These are phyloP conservation scores for Malurus splendens DNA, from an alignment of 2,797 vertebrate genomes.

Conservation along the genomic window DNA sequence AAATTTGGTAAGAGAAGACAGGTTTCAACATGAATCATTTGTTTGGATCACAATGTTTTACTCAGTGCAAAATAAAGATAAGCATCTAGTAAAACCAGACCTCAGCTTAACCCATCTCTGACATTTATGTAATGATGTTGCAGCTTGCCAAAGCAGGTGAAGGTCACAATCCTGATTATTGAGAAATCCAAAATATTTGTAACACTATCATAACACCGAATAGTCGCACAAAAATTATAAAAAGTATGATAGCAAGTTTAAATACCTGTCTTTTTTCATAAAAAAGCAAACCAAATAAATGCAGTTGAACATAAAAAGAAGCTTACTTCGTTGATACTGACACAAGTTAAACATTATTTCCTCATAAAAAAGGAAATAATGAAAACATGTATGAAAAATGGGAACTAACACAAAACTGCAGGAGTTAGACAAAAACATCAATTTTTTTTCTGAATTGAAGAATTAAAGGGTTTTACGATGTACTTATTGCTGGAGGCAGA, in stretches of 20 bases:
- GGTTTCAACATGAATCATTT: slow-evolving; percentile 33
- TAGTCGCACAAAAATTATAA: neutral
- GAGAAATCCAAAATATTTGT: neutral
- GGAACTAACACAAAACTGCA: neutral
- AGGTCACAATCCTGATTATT: neutral
- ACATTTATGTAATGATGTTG: neutral
- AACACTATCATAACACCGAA: neutral
- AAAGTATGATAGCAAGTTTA: neutral
- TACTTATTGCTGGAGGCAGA: neutral
- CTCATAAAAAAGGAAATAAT: neutral
- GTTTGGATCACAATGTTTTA: slow-evolving; percentile 12
- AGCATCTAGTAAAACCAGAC: slow-evolving; percentile 39
- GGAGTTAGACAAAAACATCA: neutral
- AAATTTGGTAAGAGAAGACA: neutral
- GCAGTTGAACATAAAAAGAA: neutral
- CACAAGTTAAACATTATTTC: neutral
- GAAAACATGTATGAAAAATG: neutral
- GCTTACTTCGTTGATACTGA: neutral
- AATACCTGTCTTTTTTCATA: neutral
- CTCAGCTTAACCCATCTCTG: slow-evolving; percentile 2
- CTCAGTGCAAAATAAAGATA: slow-evolving; percentile 30
- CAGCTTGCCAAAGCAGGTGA: slow-evolving; percentile 14
- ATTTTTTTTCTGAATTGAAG: neutral
- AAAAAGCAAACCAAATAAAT: neutral
- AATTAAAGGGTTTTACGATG: neutral